Base-by-base conservation (phyloP, 2,113 vertebrate genomes). In the Lynx canadensis region DNA sequence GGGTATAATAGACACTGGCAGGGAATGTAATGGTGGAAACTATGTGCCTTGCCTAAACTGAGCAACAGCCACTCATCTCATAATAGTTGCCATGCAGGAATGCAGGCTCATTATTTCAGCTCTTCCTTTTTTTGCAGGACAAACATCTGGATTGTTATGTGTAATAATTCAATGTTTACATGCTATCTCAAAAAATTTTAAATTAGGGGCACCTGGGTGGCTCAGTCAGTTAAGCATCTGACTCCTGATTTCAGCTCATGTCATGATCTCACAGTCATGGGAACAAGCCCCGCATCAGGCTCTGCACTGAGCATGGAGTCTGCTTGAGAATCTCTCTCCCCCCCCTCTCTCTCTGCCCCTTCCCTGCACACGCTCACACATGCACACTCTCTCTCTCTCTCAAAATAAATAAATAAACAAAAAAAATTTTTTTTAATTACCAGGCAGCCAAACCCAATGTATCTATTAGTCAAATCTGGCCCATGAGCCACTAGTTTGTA, bases 121-220 rank as follows among this genome's bases (percentile, higher is more conserved):
- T 50, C 41, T 78, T 89, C 36, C 33, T 31, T 52, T 87, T 90
- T 83, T 65, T 78, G 4, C 33, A 55, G 14, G 66, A 48, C 50
- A 76, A 89, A 83, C 25, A 73, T 57, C 55, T 97, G 48, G 36
- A 79, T 96, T 96, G 81, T 95, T 83, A 63, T 68, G 14, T 71
- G 5, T 87, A 83, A 95, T 76, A 88, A 48, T n/a, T 74, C 80
- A 92, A 1, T 91, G 76, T 85, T 82, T 84, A 89, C 55, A 83
- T 23, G 3, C 60, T 69, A 73, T 57, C 41, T 91, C 29, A 87
- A 80, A 94, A 81, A 38, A 18, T 3, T 16, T 36, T 60, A 23
- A 60, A 23, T 23, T 60, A 60, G 19, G 57, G 57, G 7, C 19
- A 23, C 57, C 57, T 60, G 57, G 21, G 57, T 60, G 21, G 21